Evolutionary conservation across 2,888 invertebrate species (phyloP).

Genomic region (Ormyrus rosae): DNA sequence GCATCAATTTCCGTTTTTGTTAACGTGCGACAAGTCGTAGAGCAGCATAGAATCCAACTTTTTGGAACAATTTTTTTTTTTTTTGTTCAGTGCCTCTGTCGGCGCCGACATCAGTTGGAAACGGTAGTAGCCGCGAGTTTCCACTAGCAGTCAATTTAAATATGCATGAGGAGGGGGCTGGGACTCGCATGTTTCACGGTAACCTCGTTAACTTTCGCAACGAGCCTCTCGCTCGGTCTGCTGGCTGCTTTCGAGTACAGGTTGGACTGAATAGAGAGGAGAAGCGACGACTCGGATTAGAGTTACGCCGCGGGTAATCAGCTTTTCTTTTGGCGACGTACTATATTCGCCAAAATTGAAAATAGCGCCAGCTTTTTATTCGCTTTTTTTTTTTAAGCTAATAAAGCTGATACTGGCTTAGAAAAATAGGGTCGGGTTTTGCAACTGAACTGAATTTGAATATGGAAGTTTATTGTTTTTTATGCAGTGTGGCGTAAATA

Average conservation of each 20-base stretch:
- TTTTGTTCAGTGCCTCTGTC: background rate
- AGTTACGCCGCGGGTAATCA: conserved; percentile 58
- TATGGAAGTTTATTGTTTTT: no score
- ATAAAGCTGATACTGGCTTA: no score
- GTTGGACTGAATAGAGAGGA: background rate
- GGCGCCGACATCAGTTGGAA: conserved; percentile 31
- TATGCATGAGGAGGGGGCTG: conserved; percentile 63
- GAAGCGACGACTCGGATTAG: conserved; percentile 56
- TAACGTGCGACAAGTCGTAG: background rate
- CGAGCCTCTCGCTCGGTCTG: background rate
- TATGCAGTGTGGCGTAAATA: no score
- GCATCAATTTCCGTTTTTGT: background rate
- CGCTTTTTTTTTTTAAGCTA: background rate
- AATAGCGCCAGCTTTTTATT: background rate
- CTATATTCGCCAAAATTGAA: conserved; percentile 13
- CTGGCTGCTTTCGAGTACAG: no score
- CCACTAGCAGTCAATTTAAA: conserved; percentile 65
- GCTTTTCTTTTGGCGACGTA: conserved; percentile 58
- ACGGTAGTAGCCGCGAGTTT: conserved; percentile 61
- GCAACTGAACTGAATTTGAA: no score
- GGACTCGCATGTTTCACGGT: conserved; percentile 61
- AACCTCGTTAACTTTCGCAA: conserved; percentile 64
- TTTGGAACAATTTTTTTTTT: background rate
- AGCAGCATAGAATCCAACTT: background rate
- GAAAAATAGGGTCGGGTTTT: no score